Conservation (phyloP, 2,113 vertebrate species). For the Solea solea region DNA sequence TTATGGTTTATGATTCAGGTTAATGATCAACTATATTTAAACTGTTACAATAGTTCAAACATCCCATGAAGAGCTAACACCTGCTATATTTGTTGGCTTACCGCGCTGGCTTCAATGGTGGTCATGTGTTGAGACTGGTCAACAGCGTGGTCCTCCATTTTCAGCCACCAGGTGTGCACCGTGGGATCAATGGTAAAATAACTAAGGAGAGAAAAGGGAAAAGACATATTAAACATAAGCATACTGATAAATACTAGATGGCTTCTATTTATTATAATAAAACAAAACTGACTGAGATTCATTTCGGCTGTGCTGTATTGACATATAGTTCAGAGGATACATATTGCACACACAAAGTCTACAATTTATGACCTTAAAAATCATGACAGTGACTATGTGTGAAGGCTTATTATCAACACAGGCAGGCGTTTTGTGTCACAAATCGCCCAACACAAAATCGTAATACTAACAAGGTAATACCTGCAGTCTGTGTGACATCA, state of each 20-base stretch:
- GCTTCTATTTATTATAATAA: no score
- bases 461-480: no score
- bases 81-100: slow-evolving; percentile 93
- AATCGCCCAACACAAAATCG: no score
- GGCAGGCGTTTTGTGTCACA: no score
- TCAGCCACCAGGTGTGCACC: slow-evolving; percentile 69
- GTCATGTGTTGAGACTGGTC: slow-evolving; percentile 94
- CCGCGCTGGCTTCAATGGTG: slow-evolving; percentile 94
- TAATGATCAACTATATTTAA: not conserved
- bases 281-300: no score
- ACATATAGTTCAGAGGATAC: no score
- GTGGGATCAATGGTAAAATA: slow-evolving; percentile 33
- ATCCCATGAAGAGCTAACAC: slow-evolving; percentile 57
- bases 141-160: slow-evolving; percentile 94
- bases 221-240: not conserved
- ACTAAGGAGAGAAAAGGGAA: slow-evolving; percentile 29
- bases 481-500: no score
- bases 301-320: no score
- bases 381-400: no score
- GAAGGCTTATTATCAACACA: no score
- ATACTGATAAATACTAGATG: not conserved
- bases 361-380: no score
- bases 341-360: no score
- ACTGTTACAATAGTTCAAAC: not conserved
- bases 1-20: not conserved